Evolutionary conservation across 2,113 vertebrate species (phyloP).

Genomic region (Limanda limanda): DNA sequence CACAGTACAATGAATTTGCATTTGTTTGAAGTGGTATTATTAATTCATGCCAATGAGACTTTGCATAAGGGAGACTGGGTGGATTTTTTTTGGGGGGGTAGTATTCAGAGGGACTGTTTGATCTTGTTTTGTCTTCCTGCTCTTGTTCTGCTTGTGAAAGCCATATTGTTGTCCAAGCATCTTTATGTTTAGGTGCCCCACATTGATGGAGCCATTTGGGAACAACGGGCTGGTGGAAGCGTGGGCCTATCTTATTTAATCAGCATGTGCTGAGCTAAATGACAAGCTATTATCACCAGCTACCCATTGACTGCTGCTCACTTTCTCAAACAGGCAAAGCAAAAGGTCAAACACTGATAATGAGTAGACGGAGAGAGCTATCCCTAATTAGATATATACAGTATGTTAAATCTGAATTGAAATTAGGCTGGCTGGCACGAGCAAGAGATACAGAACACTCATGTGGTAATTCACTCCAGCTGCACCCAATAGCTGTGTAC

Average conservation of each 20-base stretch:
- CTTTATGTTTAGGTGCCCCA: conserved; percentile 34
- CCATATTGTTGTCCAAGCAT: conserved; percentile 47
- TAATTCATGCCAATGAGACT: conserved; percentile 78
- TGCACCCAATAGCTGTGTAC: conserved; percentile 23
- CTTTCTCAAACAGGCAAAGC: conserved; percentile 73
- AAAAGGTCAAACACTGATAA: conserved; percentile 82
- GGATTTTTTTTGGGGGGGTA: conserved; percentile 30
- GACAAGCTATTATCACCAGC: conserved; percentile 72
- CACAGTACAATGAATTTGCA: conserved; percentile 75
- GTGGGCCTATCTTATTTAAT: conserved; percentile 82
- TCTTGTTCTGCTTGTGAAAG: conserved; percentile 36
- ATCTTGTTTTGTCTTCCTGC: conserved; percentile 49
- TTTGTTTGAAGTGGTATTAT: conserved; percentile 80
- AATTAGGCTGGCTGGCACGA: conserved; percentile 41
- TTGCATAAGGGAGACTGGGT: conserved; percentile 58
- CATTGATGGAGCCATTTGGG: conserved; percentile 38
- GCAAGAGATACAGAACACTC: conserved; percentile 18
- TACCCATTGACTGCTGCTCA: conserved; percentile 69
- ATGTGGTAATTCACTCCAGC: conserved; percentile 45
- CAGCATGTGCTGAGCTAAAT: conserved; percentile 76
- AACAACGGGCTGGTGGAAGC: conserved; percentile 46
- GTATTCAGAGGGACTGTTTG: conserved; percentile 56
- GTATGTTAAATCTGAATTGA: conserved; percentile 70
- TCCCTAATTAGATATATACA: conserved; percentile 68
- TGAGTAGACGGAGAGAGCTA: conserved; percentile 63